Evolutionary conservation across 2,888 invertebrate genomes (phyloP).

Genomic region (Troides aeacus): DNA sequence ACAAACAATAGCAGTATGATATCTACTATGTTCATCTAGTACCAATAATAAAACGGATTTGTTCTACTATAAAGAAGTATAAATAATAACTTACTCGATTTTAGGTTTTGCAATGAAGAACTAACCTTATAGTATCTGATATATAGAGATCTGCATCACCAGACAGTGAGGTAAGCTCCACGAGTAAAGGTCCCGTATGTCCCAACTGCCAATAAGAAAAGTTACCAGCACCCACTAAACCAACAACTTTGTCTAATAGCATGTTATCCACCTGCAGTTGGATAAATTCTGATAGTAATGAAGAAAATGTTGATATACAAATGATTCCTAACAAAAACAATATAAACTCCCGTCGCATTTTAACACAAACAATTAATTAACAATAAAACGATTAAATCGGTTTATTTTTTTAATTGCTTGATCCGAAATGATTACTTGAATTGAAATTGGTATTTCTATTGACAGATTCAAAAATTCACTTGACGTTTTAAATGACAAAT

Average conservation of each 20-base stretch:
- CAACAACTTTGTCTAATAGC: slow-evolving; percentile 61
- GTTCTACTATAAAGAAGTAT: no score
- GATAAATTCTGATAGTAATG: slow-evolving; percentile 54
- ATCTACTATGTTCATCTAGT: no score
- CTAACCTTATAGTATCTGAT: slow-evolving; percentile 62
- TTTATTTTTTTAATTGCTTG: no score
- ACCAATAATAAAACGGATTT: no score
- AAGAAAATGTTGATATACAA: slow-evolving; percentile 59
- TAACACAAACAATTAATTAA: slow-evolving; percentile 35
- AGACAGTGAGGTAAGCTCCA: slow-evolving; percentile 60
- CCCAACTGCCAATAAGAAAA: slow-evolving; percentile 73
- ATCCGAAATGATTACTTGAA: no score
- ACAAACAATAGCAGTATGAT: no score
- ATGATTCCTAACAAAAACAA: slow-evolving; percentile 63
- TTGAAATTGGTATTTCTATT: no score
- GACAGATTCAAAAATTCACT: neutral
- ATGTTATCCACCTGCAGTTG: slow-evolving; percentile 56
- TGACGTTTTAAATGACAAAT: neutral
- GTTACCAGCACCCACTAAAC: slow-evolving; percentile 65
- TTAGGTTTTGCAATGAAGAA: slow-evolving; percentile 7
- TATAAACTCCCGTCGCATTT: slow-evolving; percentile 68
- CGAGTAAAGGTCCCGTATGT: slow-evolving; percentile 58
- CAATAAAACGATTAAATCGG: no score
- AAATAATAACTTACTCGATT: no score
- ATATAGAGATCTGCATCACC: slow-evolving; percentile 73